A percentile compares a stretch with the other conserved stretches of the same genome.
phyloP scores from a whole-genome alignment of 1,140 invertebrate species.

The Stegodyphus mimosarum region DNA sequence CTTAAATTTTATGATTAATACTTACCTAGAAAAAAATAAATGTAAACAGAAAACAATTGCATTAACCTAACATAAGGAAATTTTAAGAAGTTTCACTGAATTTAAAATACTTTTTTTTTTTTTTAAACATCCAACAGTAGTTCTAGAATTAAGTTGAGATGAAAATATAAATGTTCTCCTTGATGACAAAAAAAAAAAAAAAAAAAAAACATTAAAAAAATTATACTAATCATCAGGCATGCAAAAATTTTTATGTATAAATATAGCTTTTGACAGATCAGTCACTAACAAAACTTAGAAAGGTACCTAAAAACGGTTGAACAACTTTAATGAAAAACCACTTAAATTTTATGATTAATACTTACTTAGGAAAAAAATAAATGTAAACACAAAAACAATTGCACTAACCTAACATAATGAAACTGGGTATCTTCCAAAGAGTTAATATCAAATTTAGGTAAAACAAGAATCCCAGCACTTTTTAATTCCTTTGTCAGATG shows the following conservation, averaged over 20 bases:
- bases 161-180: too few species aligned
- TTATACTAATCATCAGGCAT: too few species aligned
- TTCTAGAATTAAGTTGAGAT: too few species aligned
- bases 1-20: not conserved
- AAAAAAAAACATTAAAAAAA: too few species aligned
- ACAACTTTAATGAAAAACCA: not conserved
- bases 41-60: not conserved
- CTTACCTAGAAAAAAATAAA: not conserved
- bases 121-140: too few species aligned
- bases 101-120: too few species aligned
- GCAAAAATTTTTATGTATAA: too few species aligned
- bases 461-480: not conserved
- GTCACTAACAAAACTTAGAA: not conserved
- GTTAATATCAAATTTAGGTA: not conserved
- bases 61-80: not conserved
- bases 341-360: not conserved
- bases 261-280: too few species aligned
- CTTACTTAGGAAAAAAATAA: not conserved
- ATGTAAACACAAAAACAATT: not conserved
- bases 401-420: not conserved
- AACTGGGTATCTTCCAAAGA: not conserved
- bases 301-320: not conserved
- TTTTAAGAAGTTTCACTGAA: too few species aligned
- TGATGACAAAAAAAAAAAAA: too few species aligned
- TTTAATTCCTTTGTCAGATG: constrained; percentile 35